Base-by-base conservation (phyloP, 2,113 vertebrate genomes). In the Osmerus mordax region DNA sequence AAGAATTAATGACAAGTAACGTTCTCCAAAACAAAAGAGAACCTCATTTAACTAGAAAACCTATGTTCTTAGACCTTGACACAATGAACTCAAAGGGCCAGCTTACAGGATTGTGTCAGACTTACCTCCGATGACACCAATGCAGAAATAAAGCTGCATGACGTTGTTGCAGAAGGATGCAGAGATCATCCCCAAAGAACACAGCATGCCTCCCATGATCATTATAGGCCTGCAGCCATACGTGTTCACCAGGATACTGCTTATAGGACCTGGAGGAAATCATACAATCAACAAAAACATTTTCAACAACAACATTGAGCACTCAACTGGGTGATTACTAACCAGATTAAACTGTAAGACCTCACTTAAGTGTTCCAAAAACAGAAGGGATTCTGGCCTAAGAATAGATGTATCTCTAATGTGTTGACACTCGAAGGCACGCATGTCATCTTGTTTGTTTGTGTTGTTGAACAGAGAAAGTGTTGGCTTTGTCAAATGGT, bases 181-280 rank as follows among this genome's bases (percentile, higher is more conserved):
- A 1, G 88, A 74, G 73, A 97, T 89, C 97, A 99, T 96, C 51
- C 95, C 95, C 28, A 88, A n/a, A 1, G 94, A 85, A 73, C 93
- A 96, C 1, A 99, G 76, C 13, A 95, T 78, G 8, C 97, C 97
- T 12, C 97, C 97, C 54, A 89, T 80, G 36, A 99, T 94, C 84
- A 99, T 95, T 12, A 99, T 90, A 8, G 97, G 97, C 18, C 97
- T 93, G 75, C 96, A 96, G 70, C 97, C 97, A 0, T 96, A 97
- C 0, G 90, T 96, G 89, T 99, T 99, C 78, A 99, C 97, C 87
- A 99, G 88, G 73, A 98, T 89, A 61, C 96, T 98, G 90, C 96
- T 98, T 86, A 99, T 88, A 32, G 96, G 96, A 84, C 97, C 97
- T 99, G 81, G 65, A 70, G 63, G 1, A 53, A 21, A 53, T 15